Evolutionary conservation across 1,140 invertebrate genomes (phyloP).

Genomic region (Cydia amplana): DNA sequence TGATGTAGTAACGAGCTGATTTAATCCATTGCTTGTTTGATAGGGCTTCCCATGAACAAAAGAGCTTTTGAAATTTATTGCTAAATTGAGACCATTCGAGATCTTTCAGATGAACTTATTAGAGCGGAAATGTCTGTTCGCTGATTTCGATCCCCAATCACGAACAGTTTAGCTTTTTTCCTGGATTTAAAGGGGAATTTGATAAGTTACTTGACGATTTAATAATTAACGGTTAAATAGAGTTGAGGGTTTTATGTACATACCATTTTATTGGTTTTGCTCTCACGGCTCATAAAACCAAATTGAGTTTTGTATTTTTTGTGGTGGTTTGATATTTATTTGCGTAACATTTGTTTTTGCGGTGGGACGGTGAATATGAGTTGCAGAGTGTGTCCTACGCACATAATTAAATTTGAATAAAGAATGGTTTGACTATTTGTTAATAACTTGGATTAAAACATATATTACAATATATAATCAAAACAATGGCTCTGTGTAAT

Average conservation of each 20-base stretch:
- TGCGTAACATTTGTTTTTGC: no score
- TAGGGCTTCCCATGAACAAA: neutral
- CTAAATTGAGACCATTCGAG: constrained; percentile 19
- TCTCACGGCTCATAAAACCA: neutral
- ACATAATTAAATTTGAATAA: no score
- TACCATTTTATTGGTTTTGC: neutral
- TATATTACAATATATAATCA: no score
- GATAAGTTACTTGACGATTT: constrained; percentile 32
- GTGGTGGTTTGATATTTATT: no score
- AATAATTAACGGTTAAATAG: neutral
- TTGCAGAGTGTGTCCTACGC: no score
- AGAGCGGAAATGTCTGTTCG: constrained; percentile 35
- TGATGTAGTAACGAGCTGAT: no score
- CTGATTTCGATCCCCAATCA: constrained; percentile 28
- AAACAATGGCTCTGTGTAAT: neutral
- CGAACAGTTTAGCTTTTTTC: constrained; percentile 38
- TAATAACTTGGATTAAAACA: no score
- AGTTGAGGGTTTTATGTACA: neutral
- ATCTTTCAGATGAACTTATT: constrained; percentile 27
- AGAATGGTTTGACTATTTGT: no score
- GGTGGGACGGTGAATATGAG: no score
- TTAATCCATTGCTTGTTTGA: neutral
- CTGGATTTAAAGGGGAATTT: constrained; percentile 36
- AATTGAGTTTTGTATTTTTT: no score
- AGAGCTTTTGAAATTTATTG: neutral